A percentile compares a stretch with the other conserved stretches of the same genome.
Conservation (phyloP, 1,140 invertebrate genomes). For the Phymastichus coffea region DNA sequence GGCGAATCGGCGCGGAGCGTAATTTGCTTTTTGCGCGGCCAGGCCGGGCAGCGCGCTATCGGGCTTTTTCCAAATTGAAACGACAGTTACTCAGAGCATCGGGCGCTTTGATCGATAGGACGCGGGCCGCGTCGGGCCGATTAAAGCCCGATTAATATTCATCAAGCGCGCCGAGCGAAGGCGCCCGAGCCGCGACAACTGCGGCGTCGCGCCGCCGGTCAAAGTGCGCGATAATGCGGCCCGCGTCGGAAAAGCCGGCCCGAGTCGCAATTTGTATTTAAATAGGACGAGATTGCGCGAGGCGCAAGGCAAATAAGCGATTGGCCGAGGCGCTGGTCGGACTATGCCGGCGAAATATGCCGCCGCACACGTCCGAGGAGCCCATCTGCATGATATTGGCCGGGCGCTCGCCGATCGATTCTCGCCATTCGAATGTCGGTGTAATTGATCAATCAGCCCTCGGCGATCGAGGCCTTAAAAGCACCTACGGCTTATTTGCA, state of each 20-base stretch:
- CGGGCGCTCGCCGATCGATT: conserved; percentile 1
- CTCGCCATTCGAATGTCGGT: conserved; percentile 23
- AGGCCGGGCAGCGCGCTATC: too few relatives aligned
- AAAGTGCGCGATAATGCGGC: too few relatives aligned
- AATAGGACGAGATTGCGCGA: conserved; percentile 49
- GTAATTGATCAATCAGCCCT: conserved; percentile 27
- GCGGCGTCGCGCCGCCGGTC: too few relatives aligned
- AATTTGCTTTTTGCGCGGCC: too few relatives aligned
- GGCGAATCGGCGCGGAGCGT: too few relatives aligned
- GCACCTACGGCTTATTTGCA: background rate
- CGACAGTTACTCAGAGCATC: too few relatives aligned
- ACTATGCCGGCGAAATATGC: conserved; percentile 13
- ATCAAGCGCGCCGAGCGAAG: too few relatives aligned
- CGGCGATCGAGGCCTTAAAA: conserved; percentile 11
- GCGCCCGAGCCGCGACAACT: too few relatives aligned
- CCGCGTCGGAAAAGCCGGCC: conserved; percentile 29
- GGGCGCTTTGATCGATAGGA: background rate
- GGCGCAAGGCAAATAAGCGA: conserved; percentile 51
- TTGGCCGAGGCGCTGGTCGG: conserved; percentile 13
- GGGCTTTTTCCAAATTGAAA: too few relatives aligned
- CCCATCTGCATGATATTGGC: conserved; percentile 12
- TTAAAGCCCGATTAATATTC: conserved; percentile 26
- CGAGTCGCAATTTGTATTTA: conserved; percentile 51
- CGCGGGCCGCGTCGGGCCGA: background rate
- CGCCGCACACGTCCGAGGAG: background rate